These are phyloP conservation scores for Lepidocyrtinus sp. DNA, from an alignment of 2,888 invertebrate species.

Conservation along the genomic window DNA sequence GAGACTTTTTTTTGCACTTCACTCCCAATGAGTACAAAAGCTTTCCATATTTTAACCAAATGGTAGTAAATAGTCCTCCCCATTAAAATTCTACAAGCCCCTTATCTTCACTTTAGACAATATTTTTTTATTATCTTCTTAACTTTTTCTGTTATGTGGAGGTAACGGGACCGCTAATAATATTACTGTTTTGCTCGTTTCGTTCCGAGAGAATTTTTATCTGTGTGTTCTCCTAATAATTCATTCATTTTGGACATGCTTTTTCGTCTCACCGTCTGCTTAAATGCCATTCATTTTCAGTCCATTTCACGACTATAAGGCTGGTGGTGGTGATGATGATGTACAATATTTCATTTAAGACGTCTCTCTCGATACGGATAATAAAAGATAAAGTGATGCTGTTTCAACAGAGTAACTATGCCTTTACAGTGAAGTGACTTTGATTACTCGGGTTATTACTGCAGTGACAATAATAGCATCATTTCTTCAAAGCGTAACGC, in stretches of 20 bases:
- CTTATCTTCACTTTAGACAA: not conserved
- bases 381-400: not conserved
- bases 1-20: not conserved
- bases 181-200: constrained; percentile 24
- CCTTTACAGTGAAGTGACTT: not conserved
- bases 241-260: constrained; percentile 47
- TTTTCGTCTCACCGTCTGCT: constrained; percentile 34
- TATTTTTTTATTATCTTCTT: not conserved
- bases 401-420: not conserved
- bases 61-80: not conserved
- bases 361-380: not conserved
- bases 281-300: constrained; percentile 39
- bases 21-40: not conserved
- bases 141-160: not conserved
- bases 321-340: not conserved
- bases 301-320: constrained; percentile 32
- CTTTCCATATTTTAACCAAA: not conserved
- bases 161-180: not conserved
- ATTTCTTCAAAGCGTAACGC: not conserved
- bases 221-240: constrained; percentile 31
- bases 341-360: not conserved
- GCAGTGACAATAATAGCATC: not conserved
- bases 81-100: not conserved
- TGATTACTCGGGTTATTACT: not conserved
- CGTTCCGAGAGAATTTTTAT: constrained; percentile 11